Evolutionary conservation across 2,113 vertebrate species (phyloP), one percentile per base, ranked within the genome.

Genomic region (Istiophorus platypterus): DNA sequence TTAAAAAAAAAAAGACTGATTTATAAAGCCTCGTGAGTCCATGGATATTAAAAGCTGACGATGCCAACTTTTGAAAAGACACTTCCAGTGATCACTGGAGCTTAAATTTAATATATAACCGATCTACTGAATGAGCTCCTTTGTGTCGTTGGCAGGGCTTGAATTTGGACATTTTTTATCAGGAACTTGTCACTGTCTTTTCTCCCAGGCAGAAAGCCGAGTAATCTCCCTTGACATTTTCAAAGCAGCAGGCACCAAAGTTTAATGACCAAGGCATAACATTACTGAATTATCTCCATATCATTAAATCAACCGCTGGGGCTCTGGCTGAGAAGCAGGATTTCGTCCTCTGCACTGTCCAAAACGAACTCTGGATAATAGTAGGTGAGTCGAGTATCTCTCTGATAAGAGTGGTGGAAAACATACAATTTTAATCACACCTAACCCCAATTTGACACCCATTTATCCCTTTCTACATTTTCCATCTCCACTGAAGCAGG

Each of bases 171-270:
- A 6, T 52, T 76, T 62, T 76, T 49, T 20, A 37, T 66, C 24
- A 49, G 29, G 66, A 78, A 39, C 13, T 2, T 64, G 62, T 79
- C 57, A 26, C 20, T 29, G 0, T 26, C 51, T 84, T 79, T 79
- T 79, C 17, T 66, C 29, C 31, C 22, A 84, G 70, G 54, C 34
- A 68, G 52, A 54, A 47, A 15, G 73, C 77, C 47, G 81, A 87
- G 41, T 90, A 84, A 87, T 88, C 13, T 64, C 20, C 22, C 24
- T 22, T 76, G 72, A 84, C 85, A 80, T 90, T 90, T 80, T 59
- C 51, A 57, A 70, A 87, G 59, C 85, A 85, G 88, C 84, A 74
- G 87, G 87, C 31, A 31, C 39, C 65, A 56, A 42, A 42, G 47
- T 72, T 31, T 69, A 51, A 63, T 24, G 66, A 62, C 34, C 10